Evolutionary conservation across 2,797 vertebrate genomes (phyloP), one percentile per base, ranked within the genome.

Genomic region (Platalea minor): DNA sequence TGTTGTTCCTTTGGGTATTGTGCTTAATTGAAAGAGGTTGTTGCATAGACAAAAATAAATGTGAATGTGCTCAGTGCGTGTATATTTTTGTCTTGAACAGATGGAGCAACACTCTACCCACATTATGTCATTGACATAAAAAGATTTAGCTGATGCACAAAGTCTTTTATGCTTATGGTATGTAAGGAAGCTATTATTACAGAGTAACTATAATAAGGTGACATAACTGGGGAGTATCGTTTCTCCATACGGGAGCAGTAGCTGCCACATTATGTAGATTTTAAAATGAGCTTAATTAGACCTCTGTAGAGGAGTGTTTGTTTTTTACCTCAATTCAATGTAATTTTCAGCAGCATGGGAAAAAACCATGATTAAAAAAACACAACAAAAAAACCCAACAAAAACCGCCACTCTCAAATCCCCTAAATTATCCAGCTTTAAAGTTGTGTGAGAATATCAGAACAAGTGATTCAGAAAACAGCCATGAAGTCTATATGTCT

Each of bases 51-150:
- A 70, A 2, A 91, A 92, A 88, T 77, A 95, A 95, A 82, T 33
- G n/a, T 85, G 85, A 92, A 86, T 94, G 76, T 31, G 5, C 48
- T 91, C 39, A 41, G 12, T 50, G 29, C 13, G 39, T 85, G 63
- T 73, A 67, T 14, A 37, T 84, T 96, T 96, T 76, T 65, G 28
- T 84, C 60, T 70, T 35, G 63, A 96, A 81, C 89, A 97, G 95
- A 95, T 85, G 91, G 93, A 94, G 43, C n/a, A 90, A 82, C 46
- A 21, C 35, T 86, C 35, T 93, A 77, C 54, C 25, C n/a, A 77
- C 6, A 8, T 90, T 77, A 56, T 96, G 63, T 69, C 63, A 75
- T 73, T 91, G 68, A 63, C 83, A 86, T 81, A 83, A 94, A 94
- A 94, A 6, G 3, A 65, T 63, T 54, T 91, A 95, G 69, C 39